A percentile compares a stretch with the other conserved stretches of the same genome.
phyloP scores from a whole-genome alignment of 2,888 invertebrate species.

The Pteria penguin region DNA sequence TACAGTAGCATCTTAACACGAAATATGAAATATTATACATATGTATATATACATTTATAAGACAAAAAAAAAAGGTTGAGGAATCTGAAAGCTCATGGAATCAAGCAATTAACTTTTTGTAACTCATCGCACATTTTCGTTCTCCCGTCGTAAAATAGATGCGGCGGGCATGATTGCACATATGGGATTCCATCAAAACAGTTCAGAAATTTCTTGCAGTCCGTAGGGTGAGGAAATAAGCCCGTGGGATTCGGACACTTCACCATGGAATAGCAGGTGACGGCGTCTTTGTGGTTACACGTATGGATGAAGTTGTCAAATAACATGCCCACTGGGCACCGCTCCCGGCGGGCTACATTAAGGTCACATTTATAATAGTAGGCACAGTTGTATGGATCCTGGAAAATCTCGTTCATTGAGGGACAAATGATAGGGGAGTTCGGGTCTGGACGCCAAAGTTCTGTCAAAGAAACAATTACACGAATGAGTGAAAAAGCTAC shows the following conservation, averaged over 20 bases:
- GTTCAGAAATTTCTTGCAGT: slow-evolving; percentile 58
- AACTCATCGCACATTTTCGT: slow-evolving; percentile 79
- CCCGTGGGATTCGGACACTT: slow-evolving; percentile 54
- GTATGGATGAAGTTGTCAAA: slow-evolving; percentile 58
- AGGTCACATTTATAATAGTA: slow-evolving; percentile 60
- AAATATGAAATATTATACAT: no score
- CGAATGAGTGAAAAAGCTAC: neutral
- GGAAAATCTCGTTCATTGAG: slow-evolving; percentile 61
- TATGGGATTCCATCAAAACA: slow-evolving; percentile 62
- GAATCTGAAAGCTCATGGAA: slow-evolving; percentile 28
- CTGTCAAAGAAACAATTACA: slow-evolving; percentile 37
- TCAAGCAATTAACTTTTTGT: slow-evolving; percentile 47
- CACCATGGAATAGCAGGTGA: slow-evolving; percentile 59
- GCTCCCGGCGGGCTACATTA: slow-evolving; percentile 53
- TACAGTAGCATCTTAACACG: no score
- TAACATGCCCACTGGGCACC: slow-evolving; percentile 56
- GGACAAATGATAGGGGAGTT: slow-evolving; percentile 68
- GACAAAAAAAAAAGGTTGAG: no score
- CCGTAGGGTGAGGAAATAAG: slow-evolving; percentile 58
- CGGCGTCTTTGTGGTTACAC: slow-evolving; percentile 61
- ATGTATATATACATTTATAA: no score
- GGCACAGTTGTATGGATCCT: slow-evolving; percentile 63
- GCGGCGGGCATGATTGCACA: slow-evolving; percentile 53
- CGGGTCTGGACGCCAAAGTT: slow-evolving; percentile 52
- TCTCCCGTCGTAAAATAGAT: slow-evolving; percentile 51